Evolutionary conservation across 2,888 invertebrate genomes (phyloP), one percentile per base, ranked within the genome.

Genomic region (Ommatoiulus sabulosus): DNA sequence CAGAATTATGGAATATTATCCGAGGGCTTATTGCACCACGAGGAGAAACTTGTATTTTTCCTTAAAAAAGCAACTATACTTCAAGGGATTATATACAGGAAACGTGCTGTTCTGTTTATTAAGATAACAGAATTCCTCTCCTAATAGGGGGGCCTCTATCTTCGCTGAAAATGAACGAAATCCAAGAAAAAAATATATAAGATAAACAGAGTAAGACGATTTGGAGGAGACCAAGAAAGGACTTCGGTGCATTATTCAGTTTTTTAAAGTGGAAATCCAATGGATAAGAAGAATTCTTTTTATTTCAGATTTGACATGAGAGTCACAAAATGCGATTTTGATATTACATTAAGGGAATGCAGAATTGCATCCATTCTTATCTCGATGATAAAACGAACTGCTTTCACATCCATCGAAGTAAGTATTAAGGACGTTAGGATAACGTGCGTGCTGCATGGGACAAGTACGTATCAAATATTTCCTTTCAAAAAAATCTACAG

Each of bases 61-160:
- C 72, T 72, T 72, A 72, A 24, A 52, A 72, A 72, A 20, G 72
- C n/a, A 72, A 24, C 72, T 72, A 72, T 72, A 72, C 72, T 72
- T 72, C 24, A 24, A 72, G 72, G 24, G 72, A 72, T 72, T 72
- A 72, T 72, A 72, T 72, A 72, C 72, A 72, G 72, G 10, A 80
- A 35, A 5, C 80, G 15, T 80, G 80, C 35, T 24, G 72, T 80
- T 80, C 80, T 80, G 35, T 80, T 35, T 35, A 35, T 35, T 80
- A 80, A 35, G 80, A 80, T 35, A 80, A 80, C 35, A 35, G 35
- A 35, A 80, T 35, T 80, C 5, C 10, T 35, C 80, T 80, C 10
- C 35, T 35, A 80, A 35, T 35, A 80, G 80, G 80, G 15, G 15
- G 24, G 35, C 0, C 80, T 43, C 20, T 24, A 72, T 72, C 72